Percentiles rank a stretch among this genome's conserved stretches.
Conservation (phyloP, 2,113 vertebrate genomes). For the Antennarius striatus region DNA sequence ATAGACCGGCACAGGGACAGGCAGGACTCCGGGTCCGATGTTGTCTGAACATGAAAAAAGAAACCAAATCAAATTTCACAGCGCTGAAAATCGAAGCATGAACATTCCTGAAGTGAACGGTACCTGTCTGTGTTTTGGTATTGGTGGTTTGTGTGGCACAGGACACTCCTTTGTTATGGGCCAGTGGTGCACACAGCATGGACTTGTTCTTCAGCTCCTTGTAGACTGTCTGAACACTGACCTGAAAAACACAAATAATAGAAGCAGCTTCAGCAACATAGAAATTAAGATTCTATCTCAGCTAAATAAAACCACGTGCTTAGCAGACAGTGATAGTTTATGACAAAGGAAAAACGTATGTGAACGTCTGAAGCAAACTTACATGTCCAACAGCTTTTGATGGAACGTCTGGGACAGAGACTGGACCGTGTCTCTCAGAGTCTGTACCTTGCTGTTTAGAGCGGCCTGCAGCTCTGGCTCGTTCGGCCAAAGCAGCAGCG, state of each 20-base stretch:
- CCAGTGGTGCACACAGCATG: slow-evolving; percentile 90
- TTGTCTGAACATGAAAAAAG: slow-evolving; percentile 42
- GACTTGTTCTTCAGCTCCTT: slow-evolving; percentile 93
- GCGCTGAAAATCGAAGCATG: not conserved
- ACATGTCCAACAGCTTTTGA: slow-evolving; percentile 89
- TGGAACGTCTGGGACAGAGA: slow-evolving; percentile 82
- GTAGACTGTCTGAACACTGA: slow-evolving; percentile 88
- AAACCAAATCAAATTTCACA: not conserved
- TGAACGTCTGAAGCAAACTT: slow-evolving; percentile 63
- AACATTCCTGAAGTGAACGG: not conserved
- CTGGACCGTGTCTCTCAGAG: too few species aligned
- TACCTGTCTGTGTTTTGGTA: slow-evolving; percentile 89
- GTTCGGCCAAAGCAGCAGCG: slow-evolving; percentile 82
- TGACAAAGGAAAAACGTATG: not conserved
- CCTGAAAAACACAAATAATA: slow-evolving; percentile 67
- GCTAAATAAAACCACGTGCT: not conserved
- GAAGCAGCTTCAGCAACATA: too few species aligned
- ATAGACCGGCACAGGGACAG: slow-evolving; percentile 90
- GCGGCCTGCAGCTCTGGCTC: slow-evolving; percentile 77
- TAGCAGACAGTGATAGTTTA: not conserved
- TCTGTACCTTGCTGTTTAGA: slow-evolving; percentile 73
- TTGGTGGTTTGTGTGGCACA: slow-evolving; percentile 87
- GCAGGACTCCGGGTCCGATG: slow-evolving; percentile 79
- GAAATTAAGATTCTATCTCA: not conserved
- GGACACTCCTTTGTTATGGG: slow-evolving; percentile 91